Percentiles rank a stretch among this genome's conserved stretches.
Evolutionary conservation across 2,888 invertebrate species (phyloP).

Genomic region (Arrhopalites spinosus): DNA sequence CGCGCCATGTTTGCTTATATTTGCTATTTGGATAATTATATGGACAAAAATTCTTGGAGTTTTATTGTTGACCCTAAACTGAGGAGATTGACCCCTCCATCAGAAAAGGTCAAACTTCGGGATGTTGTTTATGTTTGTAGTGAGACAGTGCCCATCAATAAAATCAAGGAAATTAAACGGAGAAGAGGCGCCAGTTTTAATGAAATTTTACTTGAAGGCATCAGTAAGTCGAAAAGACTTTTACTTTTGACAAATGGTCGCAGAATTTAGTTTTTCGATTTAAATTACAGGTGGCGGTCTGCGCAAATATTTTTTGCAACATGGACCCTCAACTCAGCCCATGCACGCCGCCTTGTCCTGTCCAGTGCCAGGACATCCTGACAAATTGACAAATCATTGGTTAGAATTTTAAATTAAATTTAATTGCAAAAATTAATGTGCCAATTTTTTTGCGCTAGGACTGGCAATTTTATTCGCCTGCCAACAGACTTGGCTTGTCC

Average conservation of each 20-base stretch:
- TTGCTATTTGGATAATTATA: constrained; percentile 15
- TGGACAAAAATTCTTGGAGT: constrained; percentile 1
- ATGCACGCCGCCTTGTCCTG: constrained; percentile 31
- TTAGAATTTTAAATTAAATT: no score
- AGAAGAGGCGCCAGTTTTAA: constrained; percentile 20
- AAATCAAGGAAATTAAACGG: constrained; percentile 20
- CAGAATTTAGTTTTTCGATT: no score
- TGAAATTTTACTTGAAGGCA: constrained; percentile 23
- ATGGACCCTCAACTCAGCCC: no score
- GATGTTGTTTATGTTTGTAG: constrained; percentile 24
- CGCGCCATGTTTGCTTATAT: constrained; percentile 16
- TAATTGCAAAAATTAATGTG: no score
- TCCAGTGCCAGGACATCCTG: constrained; percentile 32
- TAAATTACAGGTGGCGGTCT: background rate
- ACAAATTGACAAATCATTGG: constrained; percentile 32
- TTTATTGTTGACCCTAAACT: background rate
- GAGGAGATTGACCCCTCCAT: no score
- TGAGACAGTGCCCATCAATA: background rate
- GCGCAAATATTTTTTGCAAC: no score
- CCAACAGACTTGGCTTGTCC: constrained; percentile 6
- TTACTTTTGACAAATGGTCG: no score
- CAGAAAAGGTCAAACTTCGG: no score
- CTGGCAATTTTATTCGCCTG: constrained; percentile 15
- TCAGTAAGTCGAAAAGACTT: background rate
- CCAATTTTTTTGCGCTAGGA: no score